phyloP scores from a whole-genome alignment of 2,888 invertebrate species.

The Aphodius granarius region DNA sequence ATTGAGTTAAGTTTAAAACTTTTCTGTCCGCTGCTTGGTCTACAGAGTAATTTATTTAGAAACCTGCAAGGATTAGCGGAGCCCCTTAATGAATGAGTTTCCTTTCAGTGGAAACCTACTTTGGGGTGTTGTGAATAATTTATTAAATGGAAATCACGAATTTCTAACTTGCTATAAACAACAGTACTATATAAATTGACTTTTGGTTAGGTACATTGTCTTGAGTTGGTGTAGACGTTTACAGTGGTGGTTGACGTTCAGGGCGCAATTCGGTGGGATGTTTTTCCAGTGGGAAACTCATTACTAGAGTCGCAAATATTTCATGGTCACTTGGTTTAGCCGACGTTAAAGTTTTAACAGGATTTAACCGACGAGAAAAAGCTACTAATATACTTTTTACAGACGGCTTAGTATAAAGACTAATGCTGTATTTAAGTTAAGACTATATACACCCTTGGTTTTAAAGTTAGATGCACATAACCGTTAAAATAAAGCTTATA shows the following conservation, averaged over 20 bases:
- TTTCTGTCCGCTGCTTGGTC: no score
- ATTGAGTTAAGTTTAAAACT: no score
- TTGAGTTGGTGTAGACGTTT: not conserved
- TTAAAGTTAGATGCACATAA: not conserved
- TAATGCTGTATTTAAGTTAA: no score
- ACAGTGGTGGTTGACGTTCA: not conserved
- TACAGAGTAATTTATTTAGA: no score
- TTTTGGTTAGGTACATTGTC: not conserved
- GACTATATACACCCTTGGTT: no score
- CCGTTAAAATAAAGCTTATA: not conserved
- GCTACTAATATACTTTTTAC: not conserved
- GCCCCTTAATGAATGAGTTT: not conserved
- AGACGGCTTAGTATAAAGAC: no score
- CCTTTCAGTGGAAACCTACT: not conserved
- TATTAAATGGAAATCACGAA: not conserved
- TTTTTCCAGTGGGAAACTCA: not conserved
- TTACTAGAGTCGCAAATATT: not conserved
- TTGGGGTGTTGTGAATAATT: not conserved
- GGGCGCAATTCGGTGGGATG: not conserved
- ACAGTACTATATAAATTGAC: not conserved
- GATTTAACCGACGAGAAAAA: not conserved
- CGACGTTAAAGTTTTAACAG: not conserved
- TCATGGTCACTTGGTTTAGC: not conserved
- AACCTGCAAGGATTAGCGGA: no score
- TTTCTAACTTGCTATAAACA: not conserved